Evolutionary conservation across 2,797 vertebrate genomes (phyloP).

Genomic region (Erethizon dorsatum): DNA sequence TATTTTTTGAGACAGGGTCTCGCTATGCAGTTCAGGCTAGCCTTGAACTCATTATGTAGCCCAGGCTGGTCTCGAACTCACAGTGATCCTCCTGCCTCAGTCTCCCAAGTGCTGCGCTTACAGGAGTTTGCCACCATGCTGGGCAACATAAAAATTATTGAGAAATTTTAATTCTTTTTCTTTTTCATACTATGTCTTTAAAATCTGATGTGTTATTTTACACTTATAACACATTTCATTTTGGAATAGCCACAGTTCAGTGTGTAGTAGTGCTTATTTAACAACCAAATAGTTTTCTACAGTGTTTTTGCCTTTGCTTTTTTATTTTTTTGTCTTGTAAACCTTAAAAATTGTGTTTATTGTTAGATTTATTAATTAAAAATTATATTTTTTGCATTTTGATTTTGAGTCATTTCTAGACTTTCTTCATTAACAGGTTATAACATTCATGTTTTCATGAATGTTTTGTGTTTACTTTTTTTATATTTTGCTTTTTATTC

Average conservation of each 20-base stretch:
- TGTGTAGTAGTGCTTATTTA: background rate
- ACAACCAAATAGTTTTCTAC: background rate
- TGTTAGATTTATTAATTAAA: constrained; percentile 4
- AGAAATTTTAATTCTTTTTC: background rate
- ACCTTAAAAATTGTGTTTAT: background rate
- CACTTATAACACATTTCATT: background rate
- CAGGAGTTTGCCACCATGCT: too few relatives aligned
- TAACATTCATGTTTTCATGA: background rate
- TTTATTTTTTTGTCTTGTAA: background rate
- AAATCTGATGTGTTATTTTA: background rate
- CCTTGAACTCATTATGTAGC: too few relatives aligned
- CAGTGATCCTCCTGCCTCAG: too few relatives aligned
- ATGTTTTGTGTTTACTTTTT: background rate
- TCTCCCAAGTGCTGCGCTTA: too few relatives aligned
- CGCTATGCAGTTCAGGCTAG: too few relatives aligned
- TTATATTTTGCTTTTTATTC: background rate
- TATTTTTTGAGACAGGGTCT: too few relatives aligned
- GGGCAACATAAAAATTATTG: background rate
- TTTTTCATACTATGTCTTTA: background rate
- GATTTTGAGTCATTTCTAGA: background rate
- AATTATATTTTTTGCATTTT: background rate
- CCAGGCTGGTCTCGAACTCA: too few relatives aligned
- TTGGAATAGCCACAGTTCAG: background rate
- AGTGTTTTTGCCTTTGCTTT: background rate
- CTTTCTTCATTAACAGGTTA: background rate